These are phyloP conservation scores for Lepidostoma basale DNA, from an alignment of 1,140 invertebrate species.

Conservation along the genomic window DNA sequence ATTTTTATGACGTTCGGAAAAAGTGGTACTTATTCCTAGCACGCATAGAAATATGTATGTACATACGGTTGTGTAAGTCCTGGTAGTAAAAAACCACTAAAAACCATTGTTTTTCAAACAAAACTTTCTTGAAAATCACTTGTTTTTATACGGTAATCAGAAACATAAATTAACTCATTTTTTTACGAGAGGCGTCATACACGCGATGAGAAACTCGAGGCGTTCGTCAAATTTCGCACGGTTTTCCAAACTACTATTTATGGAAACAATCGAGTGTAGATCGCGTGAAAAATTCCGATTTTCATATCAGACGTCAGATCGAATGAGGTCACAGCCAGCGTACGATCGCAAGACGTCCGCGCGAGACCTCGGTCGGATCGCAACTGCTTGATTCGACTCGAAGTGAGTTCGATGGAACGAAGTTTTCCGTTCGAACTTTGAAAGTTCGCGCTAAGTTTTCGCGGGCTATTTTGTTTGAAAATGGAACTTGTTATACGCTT, in stretches of 20 bases:
- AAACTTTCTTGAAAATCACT: constrained; percentile 21
- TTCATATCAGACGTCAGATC: background rate
- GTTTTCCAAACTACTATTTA: background rate
- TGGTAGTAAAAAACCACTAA: constrained; percentile 20
- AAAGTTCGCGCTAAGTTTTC: constrained; percentile 6
- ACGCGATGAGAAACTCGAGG: constrained; percentile 4
- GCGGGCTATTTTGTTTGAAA: background rate
- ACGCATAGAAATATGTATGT: no score
- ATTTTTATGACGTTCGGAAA: no score
- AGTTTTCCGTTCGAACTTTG: background rate
- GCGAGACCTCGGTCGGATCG: background rate
- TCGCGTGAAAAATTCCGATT: background rate
- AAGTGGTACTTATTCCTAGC: no score
- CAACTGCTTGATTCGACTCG: background rate
- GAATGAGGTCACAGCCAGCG: constrained; percentile 7
- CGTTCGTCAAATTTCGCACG: constrained; percentile 16
- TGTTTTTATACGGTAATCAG: constrained; percentile 15
- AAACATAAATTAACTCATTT: constrained; percentile 13
- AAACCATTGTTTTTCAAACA: constrained; percentile 13
- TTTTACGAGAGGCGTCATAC: background rate
- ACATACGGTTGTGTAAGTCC: background rate
- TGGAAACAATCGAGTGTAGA: constrained; percentile 4
- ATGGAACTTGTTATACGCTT: no score
- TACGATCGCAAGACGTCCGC: background rate
- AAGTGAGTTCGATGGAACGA: background rate